Base-by-base conservation (phyloP, 2,797 vertebrate genomes). In the Sciurus carolinensis region DNA sequence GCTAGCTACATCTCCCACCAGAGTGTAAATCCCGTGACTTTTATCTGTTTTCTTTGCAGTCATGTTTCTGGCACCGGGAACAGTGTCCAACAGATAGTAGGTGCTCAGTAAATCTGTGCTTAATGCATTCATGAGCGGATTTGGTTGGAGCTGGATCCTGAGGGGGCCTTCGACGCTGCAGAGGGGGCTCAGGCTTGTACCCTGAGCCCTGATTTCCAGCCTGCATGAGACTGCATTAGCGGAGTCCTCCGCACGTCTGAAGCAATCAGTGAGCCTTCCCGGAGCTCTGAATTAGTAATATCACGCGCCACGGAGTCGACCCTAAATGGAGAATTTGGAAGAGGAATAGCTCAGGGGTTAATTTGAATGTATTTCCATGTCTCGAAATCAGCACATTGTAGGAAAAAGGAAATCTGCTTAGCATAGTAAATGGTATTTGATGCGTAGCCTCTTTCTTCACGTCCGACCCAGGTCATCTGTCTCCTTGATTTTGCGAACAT, bases 291-390 rank as follows among this genome's bases (percentile, higher is more conserved):
- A 87, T 96, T 80, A 90, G 86, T 69, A 77, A 77, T 11, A 54
- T 30, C 30, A 5, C 0, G 7, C 2, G 1, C 50, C 84, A 52
- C 1, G 24, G 93, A 90, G 77, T 52, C 82, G 36, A 62, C 85
- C 59, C 66, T 64, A 76, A 93, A 24, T 89, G 91, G 86, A 18
- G 79, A 86, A 42, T 92, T 94, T 84, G 95, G 82, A 92, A 92
- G 86, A 92, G 71, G 76, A 87, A 95, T 72, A 71, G 80, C 73
- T 82, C 76, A 42, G 85, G 85, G 92, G 92, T 89, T 95, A 88
- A 95, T 97, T 69, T 96, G 88, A 95, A 92, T 94, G 92, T 83
- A 89, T 96, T 95, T 97, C 90, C 9, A 1, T 10, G 52, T 87
- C 88, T 97, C 87, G 17, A 81, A 79, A 93, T 81, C 93, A 95